These are phyloP conservation scores for Nephrotoma flavescens DNA, from an alignment of 2,888 invertebrate species.

Conservation along the genomic window DNA sequence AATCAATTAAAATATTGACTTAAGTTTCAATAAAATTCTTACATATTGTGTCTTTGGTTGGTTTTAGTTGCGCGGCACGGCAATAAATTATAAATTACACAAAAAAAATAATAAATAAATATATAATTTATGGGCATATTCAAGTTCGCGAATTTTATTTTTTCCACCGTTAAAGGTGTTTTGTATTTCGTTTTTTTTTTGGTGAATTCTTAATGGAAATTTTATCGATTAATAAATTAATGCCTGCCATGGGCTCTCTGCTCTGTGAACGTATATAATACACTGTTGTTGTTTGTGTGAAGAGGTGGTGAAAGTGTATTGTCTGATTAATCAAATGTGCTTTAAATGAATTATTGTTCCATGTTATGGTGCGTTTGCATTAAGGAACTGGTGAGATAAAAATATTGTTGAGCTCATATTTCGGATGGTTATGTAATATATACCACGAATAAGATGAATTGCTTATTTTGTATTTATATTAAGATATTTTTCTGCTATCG, in stretches of 20 bases:
- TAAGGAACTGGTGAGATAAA: background rate
- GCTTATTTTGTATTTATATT: too few relatives aligned
- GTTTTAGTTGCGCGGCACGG: background rate
- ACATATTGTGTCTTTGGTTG: background rate
- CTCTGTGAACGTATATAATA: background rate
- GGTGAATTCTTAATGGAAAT: background rate
- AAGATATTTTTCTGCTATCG: too few relatives aligned
- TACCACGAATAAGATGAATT: too few relatives aligned
- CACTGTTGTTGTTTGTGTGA: background rate
- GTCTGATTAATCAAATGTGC: background rate
- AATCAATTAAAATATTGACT: background rate
- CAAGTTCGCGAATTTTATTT: background rate
- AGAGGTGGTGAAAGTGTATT: background rate
- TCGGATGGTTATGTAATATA: background rate
- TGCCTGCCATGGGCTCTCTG: background rate
- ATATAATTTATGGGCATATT: background rate
- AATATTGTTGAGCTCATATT: background rate
- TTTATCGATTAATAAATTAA: background rate
- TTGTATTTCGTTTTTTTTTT: background rate
- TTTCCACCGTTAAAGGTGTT: background rate
- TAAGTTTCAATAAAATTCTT: background rate
- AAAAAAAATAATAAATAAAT: background rate
- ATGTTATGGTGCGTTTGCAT: background rate
- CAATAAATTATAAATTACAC: background rate
- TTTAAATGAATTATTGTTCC: background rate